Base-by-base conservation (phyloP, 2,113 vertebrate species). In the Upupa epops region DNA sequence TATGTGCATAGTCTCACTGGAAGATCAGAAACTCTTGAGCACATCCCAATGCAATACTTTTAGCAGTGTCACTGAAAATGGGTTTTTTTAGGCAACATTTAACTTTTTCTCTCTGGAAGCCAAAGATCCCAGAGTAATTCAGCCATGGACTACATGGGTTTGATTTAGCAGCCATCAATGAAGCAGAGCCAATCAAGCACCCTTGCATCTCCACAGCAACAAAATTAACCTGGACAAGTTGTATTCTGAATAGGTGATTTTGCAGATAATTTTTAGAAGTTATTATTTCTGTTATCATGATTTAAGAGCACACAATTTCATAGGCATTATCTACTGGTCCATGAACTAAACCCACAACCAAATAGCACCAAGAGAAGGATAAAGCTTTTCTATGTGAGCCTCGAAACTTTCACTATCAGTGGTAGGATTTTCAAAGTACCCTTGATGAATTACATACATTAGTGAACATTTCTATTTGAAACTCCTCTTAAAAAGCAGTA, bases 161-260 rank as follows among this genome's bases (percentile, higher is more conserved):
- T 69, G 36, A 31, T 89, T 88, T 88, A 81, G 75, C 58, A 87
- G 66, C 22, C 61, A 69, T 40, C 6, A 77, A 28, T 12, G 9
- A 17, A 90, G 37, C 51, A 89, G 42, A 85, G 59, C 42, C 63
- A 65, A 61, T 64, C 52, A 52, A 87, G 36, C 14, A 79, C 31
- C 14, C n/a, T 75, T 40, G 63, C n/a, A 51, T 90, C 75, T 92
- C 89, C 88, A 91, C 91, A 94, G 82, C 66, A 86, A 80, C 36
- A 1, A 49, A 37, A 68, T 72, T 61, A 84, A 69, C 55, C 20
- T 28, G 42, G 26, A 59, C 17, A 76, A 80, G 60, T 11, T 2
- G 0, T 58, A 66, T 25, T 71, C 45, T 68, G 28, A 88, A 58
- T n/a, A 56, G 68, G 17, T 26, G 25, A 86, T 78, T 81, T 74